phyloP scores from a whole-genome alignment of 2,113 vertebrate species.

The Muscicapa adusta region DNA sequence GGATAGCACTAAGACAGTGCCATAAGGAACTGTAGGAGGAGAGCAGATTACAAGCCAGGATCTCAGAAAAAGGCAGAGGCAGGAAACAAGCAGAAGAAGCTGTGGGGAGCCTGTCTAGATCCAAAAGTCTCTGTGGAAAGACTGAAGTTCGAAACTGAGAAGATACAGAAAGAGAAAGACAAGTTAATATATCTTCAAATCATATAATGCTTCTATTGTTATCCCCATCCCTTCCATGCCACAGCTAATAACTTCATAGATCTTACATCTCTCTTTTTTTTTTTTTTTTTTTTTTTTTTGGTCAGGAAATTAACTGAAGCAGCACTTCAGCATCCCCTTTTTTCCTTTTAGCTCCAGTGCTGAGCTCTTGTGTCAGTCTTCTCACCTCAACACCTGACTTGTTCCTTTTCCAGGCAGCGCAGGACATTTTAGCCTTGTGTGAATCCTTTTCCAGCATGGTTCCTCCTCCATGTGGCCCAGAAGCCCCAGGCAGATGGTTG shows the following conservation, averaged over 20 bases:
- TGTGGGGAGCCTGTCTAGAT: background rate
- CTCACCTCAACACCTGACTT: background rate
- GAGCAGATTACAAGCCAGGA: constrained; percentile 18
- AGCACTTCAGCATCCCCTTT: background rate
- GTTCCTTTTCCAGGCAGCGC: background rate
- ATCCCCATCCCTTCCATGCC: background rate
- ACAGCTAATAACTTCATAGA: background rate
- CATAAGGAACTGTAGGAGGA: constrained; percentile 59
- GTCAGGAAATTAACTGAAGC: background rate
- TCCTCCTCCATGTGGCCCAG: background rate
- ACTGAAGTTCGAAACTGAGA: background rate
- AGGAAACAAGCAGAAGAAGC: constrained; percentile 20
- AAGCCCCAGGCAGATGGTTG: background rate
- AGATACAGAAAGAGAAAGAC: background rate
- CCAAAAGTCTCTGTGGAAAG: background rate
- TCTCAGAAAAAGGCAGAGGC: constrained; percentile 15
- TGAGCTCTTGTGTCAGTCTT: background rate
- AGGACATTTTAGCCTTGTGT: background rate
- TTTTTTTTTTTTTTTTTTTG: background rate
- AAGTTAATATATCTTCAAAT: background rate
- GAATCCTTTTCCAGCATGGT: background rate
- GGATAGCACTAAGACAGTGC: background rate
- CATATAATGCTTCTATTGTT: background rate
- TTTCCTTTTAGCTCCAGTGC: background rate
- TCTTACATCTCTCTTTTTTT: background rate